A percentile compares a stretch with the other conserved stretches of the same genome.
These are phyloP conservation scores for Chlamydotis undulata DNA, from an alignment of 2,113 vertebrate genomes.

Conservation along the genomic window DNA sequence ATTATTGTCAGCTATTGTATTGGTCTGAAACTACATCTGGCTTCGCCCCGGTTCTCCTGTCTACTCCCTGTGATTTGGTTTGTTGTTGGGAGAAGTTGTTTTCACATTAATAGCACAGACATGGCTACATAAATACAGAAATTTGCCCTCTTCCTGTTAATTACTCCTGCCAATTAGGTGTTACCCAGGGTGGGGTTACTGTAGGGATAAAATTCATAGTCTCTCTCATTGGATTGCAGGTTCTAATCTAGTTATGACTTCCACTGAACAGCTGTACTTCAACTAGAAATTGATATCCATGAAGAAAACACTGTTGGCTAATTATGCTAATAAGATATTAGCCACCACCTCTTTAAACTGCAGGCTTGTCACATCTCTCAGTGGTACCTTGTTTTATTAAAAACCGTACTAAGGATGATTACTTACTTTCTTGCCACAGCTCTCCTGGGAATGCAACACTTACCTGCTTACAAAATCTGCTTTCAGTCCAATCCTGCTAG, in stretches of 20 bases:
- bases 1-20: not conserved
- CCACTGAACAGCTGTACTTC: conserved; percentile 39
- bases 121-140: not conserved
- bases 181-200: not conserved
- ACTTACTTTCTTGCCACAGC: not conserved
- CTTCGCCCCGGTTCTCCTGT: not conserved
- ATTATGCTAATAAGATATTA: conserved; percentile 57
- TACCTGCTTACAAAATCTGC: not conserved
- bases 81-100: not conserved
- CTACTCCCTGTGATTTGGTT: not conserved
- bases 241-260: conserved; percentile 17
- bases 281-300: conserved; percentile 48
- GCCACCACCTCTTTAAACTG: not conserved
- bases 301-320: conserved; percentile 31
- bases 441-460: not conserved
- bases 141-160: not conserved
- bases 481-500: not conserved
- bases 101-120: not conserved
- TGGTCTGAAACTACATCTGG: not conserved
- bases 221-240: not conserved
- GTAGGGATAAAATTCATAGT: conserved; percentile 21
- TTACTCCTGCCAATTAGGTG: conserved; percentile 1
- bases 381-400: not conserved
- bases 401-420: not conserved
- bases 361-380: not conserved